Evolutionary conservation across 2,888 invertebrate genomes (phyloP), one percentile per base, ranked within the genome.

Genomic region (Conistra vaccinii): DNA sequence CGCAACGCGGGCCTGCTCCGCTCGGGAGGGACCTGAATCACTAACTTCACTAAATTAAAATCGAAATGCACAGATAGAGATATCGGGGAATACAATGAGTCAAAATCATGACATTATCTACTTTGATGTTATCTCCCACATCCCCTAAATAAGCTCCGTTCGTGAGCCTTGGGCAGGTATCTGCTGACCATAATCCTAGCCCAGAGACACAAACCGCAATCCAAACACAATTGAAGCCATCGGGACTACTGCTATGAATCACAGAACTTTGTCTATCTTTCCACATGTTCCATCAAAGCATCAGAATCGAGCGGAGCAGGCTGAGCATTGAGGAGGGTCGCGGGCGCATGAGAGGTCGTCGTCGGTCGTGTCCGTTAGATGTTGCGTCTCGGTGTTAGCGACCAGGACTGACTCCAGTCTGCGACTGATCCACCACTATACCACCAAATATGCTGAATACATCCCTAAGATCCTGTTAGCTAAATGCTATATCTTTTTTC

Each of bases 321-420:
- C 76, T 65, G 69, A 88, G 91, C 91, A 90, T 91, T 91, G 90
- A 91, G 89, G 90, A 88, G 86, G 69, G 89, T 88, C 85, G 82
- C 83, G 78, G 87, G 87, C 90, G 94, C 94, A 94, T 94, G 94
- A 89, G 87, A 88, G 85, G 84, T 87, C 84, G 91, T 84, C 87
- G 87, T 89, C 93, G 94, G 92, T 92, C 93, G 93, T 92, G 94
- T 95, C 94, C 94, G 95, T 93, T 96, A 96, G 96, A 93, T 96
- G 96, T 95, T 94, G 94, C 94, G 95, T 96, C 90, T 94, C 91
- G 93, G 92, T 96, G 96, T 95, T 96, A 95, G 95, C 90, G 92
- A 92, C 93, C 93, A 90, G 89, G 91, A 90, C 92, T 91, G 92
- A 90, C 91, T 91, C 90, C 89, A 90, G 90, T 92, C 93, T 91